Evolutionary conservation across 92 coral and sea anemone species (phyloP).

Genomic region (Epizoanthus stellaris): DNA sequence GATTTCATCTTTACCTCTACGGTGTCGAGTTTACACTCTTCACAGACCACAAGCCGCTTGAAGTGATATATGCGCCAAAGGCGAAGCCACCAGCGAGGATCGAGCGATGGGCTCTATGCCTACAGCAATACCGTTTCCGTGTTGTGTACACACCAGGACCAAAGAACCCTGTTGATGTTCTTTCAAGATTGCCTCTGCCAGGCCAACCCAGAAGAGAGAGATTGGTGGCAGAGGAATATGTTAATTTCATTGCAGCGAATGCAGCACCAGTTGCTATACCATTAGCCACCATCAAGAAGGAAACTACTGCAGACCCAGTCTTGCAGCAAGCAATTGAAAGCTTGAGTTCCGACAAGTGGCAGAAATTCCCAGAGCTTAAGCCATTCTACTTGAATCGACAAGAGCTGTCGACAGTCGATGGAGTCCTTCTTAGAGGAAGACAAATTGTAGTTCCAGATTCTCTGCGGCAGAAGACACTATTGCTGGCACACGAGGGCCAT

Average conservation of each 20-base stretch:
- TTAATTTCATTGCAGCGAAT: neutral
- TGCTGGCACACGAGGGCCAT: neutral
- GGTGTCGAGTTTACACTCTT: slow-evolving; percentile 46
- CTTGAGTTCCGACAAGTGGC: slow-evolving; percentile 3
- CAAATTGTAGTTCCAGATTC: neutral
- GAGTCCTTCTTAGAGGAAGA: slow-evolving; percentile 15
- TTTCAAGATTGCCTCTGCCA: slow-evolving; percentile 42
- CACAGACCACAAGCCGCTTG: slow-evolving; percentile 54
- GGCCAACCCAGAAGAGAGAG: slow-evolving; percentile 3
- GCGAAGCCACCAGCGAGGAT: slow-evolving; percentile 58
- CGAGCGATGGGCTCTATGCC: slow-evolving; percentile 48
- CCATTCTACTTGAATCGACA: neutral
- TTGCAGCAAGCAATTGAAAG: neutral
- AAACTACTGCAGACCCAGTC: neutral
- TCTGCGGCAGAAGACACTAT: neutral
- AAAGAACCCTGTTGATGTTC: slow-evolving; percentile 48
- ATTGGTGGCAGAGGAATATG: neutral
- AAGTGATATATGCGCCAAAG: slow-evolving; percentile 46
- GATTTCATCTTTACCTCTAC: slow-evolving; percentile 53
- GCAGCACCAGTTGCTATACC: slow-evolving; percentile 21
- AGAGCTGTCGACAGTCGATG: neutral
- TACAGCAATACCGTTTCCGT: slow-evolving; percentile 27
- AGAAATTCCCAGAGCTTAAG: neutral
- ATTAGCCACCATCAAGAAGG: neutral
- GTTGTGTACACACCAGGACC: slow-evolving; percentile 39